A percentile compares a stretch with the other conserved stretches of the same genome.
Evolutionary conservation across 2,888 invertebrate species (phyloP).

Genomic region (Lobophora halterata): DNA sequence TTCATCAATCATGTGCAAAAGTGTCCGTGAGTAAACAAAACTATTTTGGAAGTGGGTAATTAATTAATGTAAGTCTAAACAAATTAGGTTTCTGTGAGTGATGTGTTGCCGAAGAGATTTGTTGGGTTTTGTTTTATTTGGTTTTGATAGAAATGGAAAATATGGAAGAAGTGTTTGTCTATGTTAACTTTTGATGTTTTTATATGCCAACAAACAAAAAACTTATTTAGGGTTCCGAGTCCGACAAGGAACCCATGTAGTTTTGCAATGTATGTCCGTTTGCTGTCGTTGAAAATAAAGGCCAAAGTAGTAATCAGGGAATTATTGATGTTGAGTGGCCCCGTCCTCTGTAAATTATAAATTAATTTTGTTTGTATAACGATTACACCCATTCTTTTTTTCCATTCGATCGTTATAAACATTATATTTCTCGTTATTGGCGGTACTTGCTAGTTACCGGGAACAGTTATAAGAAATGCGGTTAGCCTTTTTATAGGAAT

Average conservation of each 20-base stretch:
- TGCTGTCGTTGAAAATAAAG: no score
- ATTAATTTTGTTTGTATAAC: no score
- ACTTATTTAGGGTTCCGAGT: no score
- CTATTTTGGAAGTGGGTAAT: conserved; percentile 46
- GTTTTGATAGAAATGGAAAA: conserved; percentile 1
- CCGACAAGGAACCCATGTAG: no score
- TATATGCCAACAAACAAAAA: no score
- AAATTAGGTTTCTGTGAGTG: conserved; percentile 42
- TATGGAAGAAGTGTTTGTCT: background rate
- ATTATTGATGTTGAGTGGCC: no score
- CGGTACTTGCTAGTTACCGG: background rate
- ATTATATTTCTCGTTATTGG: conserved; percentile 2
- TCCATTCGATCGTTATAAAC: no score
- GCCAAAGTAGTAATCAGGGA: no score
- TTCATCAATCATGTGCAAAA: conserved; percentile 58
- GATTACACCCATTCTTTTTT: no score
- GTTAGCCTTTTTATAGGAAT: background rate
- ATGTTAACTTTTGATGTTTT: no score
- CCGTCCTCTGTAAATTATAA: no score
- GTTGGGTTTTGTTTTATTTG: background rate
- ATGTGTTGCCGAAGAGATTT: conserved; percentile 33
- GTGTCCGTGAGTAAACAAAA: conserved; percentile 53
- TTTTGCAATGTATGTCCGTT: no score
- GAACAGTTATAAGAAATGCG: background rate
- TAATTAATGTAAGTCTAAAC: conserved; percentile 43